These are phyloP conservation scores for Listrodromus nycthemerus DNA, from an alignment of 2,888 invertebrate species.

Conservation along the genomic window DNA sequence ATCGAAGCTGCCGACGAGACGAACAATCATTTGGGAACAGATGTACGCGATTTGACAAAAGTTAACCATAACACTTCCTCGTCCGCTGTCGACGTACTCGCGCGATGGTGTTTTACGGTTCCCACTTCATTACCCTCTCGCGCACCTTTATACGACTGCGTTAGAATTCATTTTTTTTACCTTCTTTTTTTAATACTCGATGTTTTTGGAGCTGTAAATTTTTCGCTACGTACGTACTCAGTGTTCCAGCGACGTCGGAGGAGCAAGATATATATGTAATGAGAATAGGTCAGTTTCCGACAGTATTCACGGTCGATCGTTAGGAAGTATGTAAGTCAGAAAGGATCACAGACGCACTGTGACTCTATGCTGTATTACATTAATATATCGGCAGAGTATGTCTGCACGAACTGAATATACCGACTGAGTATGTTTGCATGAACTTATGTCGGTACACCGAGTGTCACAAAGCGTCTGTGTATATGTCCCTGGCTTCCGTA, in stretches of 20 bases:
- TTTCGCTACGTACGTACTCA: background rate
- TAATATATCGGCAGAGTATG: too few species aligned
- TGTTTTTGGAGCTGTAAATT: slow-evolving; percentile 39
- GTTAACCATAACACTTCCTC: slow-evolving; percentile 70
- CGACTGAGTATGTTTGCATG: background rate
- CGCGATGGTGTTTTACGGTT: slow-evolving; percentile 28
- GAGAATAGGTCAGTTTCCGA: slow-evolving; percentile 1
- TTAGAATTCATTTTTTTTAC: slow-evolving; percentile 53
- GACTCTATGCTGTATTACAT: too few species aligned
- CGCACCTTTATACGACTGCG: slow-evolving; percentile 51
- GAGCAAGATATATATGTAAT: background rate
- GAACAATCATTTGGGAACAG: slow-evolving; percentile 74
- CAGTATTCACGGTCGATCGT: background rate
- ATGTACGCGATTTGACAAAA: slow-evolving; percentile 62
- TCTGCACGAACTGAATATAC: too few species aligned
- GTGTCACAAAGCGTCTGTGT: background rate
- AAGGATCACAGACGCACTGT: too few species aligned
- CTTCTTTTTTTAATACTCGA: slow-evolving; percentile 43
- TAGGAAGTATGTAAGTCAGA: background rate
- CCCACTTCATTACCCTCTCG: slow-evolving; percentile 34
- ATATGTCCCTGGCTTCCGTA: background rate
- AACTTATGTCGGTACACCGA: background rate
- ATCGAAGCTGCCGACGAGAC: slow-evolving; percentile 66
- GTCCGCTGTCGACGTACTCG: slow-evolving; percentile 20
- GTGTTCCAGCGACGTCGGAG: background rate